Base-by-base conservation (phyloP, 30 jellyfish, hydroid and myxozoan genomes). In the Rhopilema esculentum region DNA sequence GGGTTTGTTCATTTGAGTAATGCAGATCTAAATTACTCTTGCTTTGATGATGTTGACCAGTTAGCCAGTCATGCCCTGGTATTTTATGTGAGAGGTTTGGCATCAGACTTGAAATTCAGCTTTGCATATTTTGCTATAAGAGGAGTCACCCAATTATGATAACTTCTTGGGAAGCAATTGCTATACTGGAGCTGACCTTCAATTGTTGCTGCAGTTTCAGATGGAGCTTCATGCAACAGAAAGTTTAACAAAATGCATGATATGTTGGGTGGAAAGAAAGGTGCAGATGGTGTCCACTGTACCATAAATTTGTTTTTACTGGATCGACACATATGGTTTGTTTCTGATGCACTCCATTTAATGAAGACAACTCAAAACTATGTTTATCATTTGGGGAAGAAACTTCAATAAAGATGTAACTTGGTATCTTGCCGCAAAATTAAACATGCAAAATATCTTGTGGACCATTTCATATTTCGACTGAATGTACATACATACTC, bases 121-220 rank as follows among this genome's bases (percentile, higher is more conserved):
- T 49, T 88, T 19, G 77, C 96, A 0, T 80, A 88, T 70, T 88
- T 88, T 77, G 96, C 94, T 49, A 88, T 94, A 27, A 77, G 77
- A 48, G 82, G 92, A 16, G 75, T 86, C 27, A 62, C 48, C 87
- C 77, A 61, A 53, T 86, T 0, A 86, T 77, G 92, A 27, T 93
- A 80, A 75, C 92, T 16, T 86, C 77, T 50, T 86, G 85, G 95
- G 80, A 77, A 66, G 92, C 92, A 75, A 79, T 86, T 4, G 84
- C 91, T 21, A 64, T 77, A 1, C 51, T 86, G 28, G 91, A 75
- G 32, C 48, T 86, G 26, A 62, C 66, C 9, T 86, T 84, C 26
- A 15, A 15, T 86, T 18, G 66, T 86, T 15, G 95, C 91, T 72
- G 91, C 83, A 15, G 91, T 86, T 23, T 86, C 79, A 21, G 92